These are phyloP conservation scores for Rhodophaea formosa DNA, from an alignment of 2,888 invertebrate genomes.

Conservation along the genomic window DNA sequence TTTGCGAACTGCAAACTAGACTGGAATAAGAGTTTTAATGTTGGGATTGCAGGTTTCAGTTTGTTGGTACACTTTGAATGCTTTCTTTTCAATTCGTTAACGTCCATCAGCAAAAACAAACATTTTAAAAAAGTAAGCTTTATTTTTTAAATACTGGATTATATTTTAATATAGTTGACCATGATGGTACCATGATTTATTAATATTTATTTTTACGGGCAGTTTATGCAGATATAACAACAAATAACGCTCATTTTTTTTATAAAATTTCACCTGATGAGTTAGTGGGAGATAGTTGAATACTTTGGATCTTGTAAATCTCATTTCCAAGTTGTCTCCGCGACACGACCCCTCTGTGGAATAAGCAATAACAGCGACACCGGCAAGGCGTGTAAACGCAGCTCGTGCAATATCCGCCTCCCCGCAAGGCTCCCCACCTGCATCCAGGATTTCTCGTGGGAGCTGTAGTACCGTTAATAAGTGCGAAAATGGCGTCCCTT, in stretches of 20 bases:
- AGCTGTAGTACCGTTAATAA: slow-evolving; percentile 59
- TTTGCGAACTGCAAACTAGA: background rate
- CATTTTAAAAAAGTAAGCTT: too few relatives aligned
- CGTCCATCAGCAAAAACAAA: too few relatives aligned
- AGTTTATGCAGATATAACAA: too few relatives aligned
- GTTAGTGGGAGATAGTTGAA: too few relatives aligned
- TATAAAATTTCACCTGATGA: too few relatives aligned
- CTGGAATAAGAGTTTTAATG: background rate
- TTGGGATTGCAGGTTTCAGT: background rate
- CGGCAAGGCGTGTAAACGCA: slow-evolving; percentile 41
- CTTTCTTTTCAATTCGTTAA: too few relatives aligned
- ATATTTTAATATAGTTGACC: too few relatives aligned
- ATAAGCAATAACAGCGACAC: slow-evolving; percentile 25
- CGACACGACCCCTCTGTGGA: background rate
- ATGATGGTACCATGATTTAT: too few relatives aligned
- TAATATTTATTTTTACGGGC: too few relatives aligned
- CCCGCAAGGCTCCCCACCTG: slow-evolving; percentile 56
- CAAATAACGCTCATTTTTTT: too few relatives aligned
- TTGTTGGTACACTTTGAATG: background rate
- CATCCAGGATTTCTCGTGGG: slow-evolving; percentile 67
- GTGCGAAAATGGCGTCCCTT: slow-evolving; percentile 52
- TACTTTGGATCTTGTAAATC: too few relatives aligned
- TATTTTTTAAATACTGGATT: too few relatives aligned
- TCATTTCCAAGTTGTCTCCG: background rate
- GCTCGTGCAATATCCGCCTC: slow-evolving; percentile 53